Evolutionary conservation across 2,113 vertebrate genomes (phyloP), one percentile per base, ranked within the genome.

Genomic region (Apodemus sylvaticus): DNA sequence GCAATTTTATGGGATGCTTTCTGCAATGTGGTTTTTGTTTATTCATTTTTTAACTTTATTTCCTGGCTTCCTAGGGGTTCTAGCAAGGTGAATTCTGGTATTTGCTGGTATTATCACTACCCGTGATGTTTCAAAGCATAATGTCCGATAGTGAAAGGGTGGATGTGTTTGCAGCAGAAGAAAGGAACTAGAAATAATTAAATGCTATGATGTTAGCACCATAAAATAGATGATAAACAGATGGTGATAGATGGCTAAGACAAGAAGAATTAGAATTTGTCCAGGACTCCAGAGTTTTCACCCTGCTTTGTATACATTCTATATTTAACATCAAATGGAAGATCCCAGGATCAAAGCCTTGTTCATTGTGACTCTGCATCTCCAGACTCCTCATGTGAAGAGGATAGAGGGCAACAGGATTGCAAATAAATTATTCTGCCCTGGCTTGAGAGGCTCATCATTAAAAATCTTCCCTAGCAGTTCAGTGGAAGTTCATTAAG

Each of bases 261-360:
- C 7, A 9, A 71, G 77, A 74, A 91, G 78, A 86, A 78, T 48
- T 51, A 68, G 92, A 68, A 55, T 71, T 81, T 83, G 55, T 92
- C 88, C 85, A 45, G 87, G 88, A 77, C 96, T 91, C 86, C 22
- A 55, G 89, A 86, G 62, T 74, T 92, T 79, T 88, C 81, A 39
- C 77, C n/a, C 48, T 89, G 81, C 39, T 60, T 55, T 64, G 60
- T 70, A 55, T 92, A 13, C 2, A 1, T 91, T 96, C 96, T 96
- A 86, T 97, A 83, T 96, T 89, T 94, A 94, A 94, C 77, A 83
- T 79, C 82, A 53, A n/a, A 87, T 83, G 81, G 96, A 94, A 91
- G 91, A n/a, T 17, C 26, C 24, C 1, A 14, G 82, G 66, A 45
- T 77, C 73, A 36, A 73, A 93, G 92, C 71, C 26, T 10, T 4